These are phyloP conservation scores for Diachasmimorpha longicaudata DNA, from an alignment of 1,140 invertebrate species.

Conservation along the genomic window DNA sequence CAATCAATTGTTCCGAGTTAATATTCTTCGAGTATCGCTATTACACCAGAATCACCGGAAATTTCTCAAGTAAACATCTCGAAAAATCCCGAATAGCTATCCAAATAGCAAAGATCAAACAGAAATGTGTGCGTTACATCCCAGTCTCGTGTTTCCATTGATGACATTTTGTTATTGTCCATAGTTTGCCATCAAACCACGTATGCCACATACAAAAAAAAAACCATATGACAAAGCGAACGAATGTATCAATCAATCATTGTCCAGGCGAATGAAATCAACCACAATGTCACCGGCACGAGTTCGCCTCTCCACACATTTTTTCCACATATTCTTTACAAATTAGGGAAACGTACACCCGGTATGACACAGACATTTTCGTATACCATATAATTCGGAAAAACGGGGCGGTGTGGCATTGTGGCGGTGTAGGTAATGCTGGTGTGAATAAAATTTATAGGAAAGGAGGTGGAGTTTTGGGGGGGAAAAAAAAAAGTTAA, in stretches of 20 bases:
- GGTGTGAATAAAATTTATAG: slow-evolving; percentile 2
- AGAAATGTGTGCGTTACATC: background rate
- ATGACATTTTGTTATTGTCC: background rate
- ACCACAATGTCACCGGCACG: slow-evolving; percentile 2
- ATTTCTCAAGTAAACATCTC: too few species aligned
- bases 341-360: background rate
- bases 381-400: background rate
- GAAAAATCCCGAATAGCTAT: too few species aligned
- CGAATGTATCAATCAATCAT: background rate
- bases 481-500: background rate
- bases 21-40: too few species aligned
- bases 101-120: too few species aligned
- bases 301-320: background rate
- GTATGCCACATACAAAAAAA: background rate
- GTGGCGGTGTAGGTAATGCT: background rate
- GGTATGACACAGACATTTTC: background rate
- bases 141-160: background rate
- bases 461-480: background rate
- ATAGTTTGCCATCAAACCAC: background rate
- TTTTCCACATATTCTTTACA: background rate
- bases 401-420: background rate
- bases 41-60: too few species aligned
- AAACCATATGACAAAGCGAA: background rate
- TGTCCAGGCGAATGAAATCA: background rate
- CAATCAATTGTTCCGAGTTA: too few species aligned